These are phyloP conservation scores for Disparrhopalites patrizii DNA, from an alignment of 2,888 invertebrate species.

Conservation along the genomic window DNA sequence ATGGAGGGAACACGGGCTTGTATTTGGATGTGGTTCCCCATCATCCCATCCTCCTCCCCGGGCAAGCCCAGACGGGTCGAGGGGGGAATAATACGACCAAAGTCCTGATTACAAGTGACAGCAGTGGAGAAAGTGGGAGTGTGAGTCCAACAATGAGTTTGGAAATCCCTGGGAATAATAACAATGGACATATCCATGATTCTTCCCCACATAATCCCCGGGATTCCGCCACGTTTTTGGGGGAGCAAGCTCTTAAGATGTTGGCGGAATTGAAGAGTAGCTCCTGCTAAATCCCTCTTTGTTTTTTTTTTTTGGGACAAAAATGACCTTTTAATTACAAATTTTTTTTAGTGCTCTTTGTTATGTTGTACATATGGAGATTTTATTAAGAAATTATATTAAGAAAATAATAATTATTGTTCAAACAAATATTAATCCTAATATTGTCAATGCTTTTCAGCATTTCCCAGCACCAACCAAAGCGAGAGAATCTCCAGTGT, in stretches of 20 bases:
- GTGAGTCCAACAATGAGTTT: conserved; percentile 37
- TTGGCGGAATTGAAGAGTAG: conserved; percentile 47
- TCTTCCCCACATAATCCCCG: conserved; percentile 30
- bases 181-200: conserved; percentile 14
- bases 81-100: conserved; percentile 45
- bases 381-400: no score
- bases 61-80: conserved; percentile 2
- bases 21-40: not conserved
- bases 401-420: not conserved
- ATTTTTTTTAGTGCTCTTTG: not conserved
- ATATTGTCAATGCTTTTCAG: no score
- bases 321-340: not conserved
- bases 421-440: not conserved
- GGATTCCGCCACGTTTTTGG: conserved; percentile 42
- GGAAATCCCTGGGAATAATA: conserved; percentile 17
- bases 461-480: no score
- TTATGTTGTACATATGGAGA: not conserved
- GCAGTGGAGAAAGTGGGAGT: conserved; percentile 42
- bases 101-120: conserved; percentile 46
- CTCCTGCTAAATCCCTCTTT: conserved; percentile 39
- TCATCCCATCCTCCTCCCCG: not conserved
- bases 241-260: conserved; percentile 47
- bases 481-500: no score
- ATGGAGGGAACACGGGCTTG: conserved; percentile 3
- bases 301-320: not conserved